Percentiles rank a stretch among this genome's conserved stretches.
Conservation (phyloP, 2,888 invertebrate genomes). For the Nymphalis urticae region DNA sequence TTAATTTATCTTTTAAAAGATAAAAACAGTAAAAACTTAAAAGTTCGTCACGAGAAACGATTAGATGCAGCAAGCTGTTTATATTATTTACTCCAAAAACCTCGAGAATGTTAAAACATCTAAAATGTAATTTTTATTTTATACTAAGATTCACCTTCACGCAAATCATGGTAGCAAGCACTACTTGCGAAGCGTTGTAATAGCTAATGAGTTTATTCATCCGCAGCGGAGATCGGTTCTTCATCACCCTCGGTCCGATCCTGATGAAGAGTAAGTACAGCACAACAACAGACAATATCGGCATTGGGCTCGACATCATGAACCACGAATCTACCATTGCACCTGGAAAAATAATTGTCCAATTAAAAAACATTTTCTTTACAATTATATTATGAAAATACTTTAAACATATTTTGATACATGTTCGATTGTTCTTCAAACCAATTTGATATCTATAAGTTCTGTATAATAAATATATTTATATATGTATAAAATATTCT, state of each 20-base stretch:
- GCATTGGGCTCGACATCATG: conserved; percentile 88
- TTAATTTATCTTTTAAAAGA: too few relatives aligned
- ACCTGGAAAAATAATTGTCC: conserved; percentile 75
- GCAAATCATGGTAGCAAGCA: conserved; percentile 84
- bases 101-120: too few relatives aligned
- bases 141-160: conserved; percentile 57
- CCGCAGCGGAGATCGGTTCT: conserved; percentile 85
- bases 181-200: conserved; percentile 94
- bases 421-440: too few relatives aligned
- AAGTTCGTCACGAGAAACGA: too few relatives aligned
- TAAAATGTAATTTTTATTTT: background rate
- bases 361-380: background rate
- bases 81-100: too few relatives aligned
- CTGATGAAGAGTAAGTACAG: conserved; percentile 86
- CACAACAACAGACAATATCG: conserved; percentile 84
- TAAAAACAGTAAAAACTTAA: too few relatives aligned
- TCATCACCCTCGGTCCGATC: conserved; percentile 88
- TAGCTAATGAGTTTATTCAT: conserved; percentile 87
- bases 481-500: conserved; percentile 46
- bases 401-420: background rate
- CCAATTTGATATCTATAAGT: background rate
- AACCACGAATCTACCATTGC: conserved; percentile 89
- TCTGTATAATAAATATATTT: background rate
- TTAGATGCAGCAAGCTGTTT: too few relatives aligned
- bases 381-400: background rate